Evolutionary conservation across 1,140 invertebrate genomes (phyloP), one percentile per base, ranked within the genome.

Genomic region (Arion vulgaris): DNA sequence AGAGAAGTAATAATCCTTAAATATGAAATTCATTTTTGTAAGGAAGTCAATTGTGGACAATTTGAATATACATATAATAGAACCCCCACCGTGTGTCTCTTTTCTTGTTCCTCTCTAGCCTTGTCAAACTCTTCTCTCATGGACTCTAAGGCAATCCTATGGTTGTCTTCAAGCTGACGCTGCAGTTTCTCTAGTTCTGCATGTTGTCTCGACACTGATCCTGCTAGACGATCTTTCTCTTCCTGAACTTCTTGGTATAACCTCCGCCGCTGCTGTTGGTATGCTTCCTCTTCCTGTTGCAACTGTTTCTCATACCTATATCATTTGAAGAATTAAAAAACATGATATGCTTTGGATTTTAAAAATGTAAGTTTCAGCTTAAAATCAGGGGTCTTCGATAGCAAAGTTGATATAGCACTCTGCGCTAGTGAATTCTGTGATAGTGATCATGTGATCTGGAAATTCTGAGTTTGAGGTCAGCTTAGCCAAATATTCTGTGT

Each of bases 261-360:
- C 11, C 92, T 86, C 15, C 91, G 85, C 41, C 91, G 87, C 85
- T 92, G 90, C 69, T 91, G 88, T 75, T 92, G 90, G 76, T 90
- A 92, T 7, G 91, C 86, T 75, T 92, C 91, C 75, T 92, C 92
- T 78, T 93, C 92, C 57, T 92, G 90, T 82, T 92, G 91, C n/a
- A 92, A 41, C 71, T 92, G 91, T 79, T 93, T 93, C 84, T 93
- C 92, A 87, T 92, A 93, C 77, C 91, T 92, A 68, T 5, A 2
- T 57, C 19, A 11, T 9, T 49, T 9, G 45, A 19, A 49, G 19
- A 49, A 19, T 11, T 49, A 49, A 49, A 49, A 49, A 49, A 49
- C 19, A 49, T 49, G n/a, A n/a, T n/a, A n/a, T n/a, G n/a, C n/a
- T n/a, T n/a, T n/a, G n/a, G n/a, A n/a, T n/a, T n/a, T n/a, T n/a